Base-by-base conservation (phyloP, 2,797 vertebrate species). In the Nannoperca obscura region DNA sequence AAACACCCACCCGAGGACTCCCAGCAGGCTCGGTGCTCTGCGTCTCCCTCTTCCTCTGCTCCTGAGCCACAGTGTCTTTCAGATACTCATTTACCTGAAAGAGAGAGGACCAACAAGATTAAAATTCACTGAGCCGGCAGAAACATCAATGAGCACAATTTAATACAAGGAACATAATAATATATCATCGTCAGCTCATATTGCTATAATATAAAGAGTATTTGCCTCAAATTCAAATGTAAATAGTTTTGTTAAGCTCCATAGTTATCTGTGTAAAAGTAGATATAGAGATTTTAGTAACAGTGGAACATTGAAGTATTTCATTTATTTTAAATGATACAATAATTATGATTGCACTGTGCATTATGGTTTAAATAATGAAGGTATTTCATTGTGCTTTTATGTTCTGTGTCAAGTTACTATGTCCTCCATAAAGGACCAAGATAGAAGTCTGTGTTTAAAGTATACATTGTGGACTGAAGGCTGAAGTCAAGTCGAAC, bases 61-160 rank as follows among this genome's bases (percentile, higher is more conserved):
- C 97, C 78, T 97, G 97, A 69, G 95, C 93, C 91, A 97, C 91
- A 62, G 97, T 94, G 74, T 98, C 97, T 92, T 97, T 99, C 88
- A 99, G 93, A 88, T 98, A 97, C 77, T 98, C 97, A 44, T 98
- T 99, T 46, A 99, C 96, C 98, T 99, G 87, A 86, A 67, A 81
- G 38, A 81, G 8, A 50, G 54, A 61, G 12, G 30, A 50, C 49
- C 80, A 71, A 75, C 12, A 70, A 27, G 15, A 55, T 74, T 55
- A 47, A 55, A 49, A 36, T 70, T 50, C 10, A 44, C 9, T 13
- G 12, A 67, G 30, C 7, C n/a, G 32, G 36, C 71, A 62, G 27
- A 27, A 71, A 30, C 47, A 53, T 66, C n/a, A 36, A 42, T 47
- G 30, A 19, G 44, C 10, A 20, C 58, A 71, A 57, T 17, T 61